A percentile compares a stretch with the other conserved stretches of the same genome.
phyloP scores from a whole-genome alignment of 2,113 vertebrate species.

The Pachypanchax playfairii region DNA sequence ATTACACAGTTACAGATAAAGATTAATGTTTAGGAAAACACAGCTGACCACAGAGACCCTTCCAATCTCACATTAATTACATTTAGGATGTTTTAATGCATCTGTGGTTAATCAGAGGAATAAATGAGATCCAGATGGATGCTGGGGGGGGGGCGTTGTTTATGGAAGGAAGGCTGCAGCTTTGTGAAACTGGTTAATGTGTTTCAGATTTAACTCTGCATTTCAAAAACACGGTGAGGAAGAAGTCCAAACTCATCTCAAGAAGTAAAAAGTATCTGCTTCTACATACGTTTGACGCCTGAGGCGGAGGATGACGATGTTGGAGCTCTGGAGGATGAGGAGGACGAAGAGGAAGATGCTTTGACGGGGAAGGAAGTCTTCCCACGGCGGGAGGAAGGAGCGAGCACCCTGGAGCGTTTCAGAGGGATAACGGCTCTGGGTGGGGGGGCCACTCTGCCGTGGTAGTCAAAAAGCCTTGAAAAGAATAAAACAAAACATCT shows the following conservation, averaged over 20 bases:
- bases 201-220: constrained; percentile 31
- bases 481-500: constrained; percentile 48
- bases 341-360: constrained; percentile 80
- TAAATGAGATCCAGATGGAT: constrained; percentile 48
- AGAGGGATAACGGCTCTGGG: constrained; percentile 93
- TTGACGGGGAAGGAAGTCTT: constrained; percentile 94
- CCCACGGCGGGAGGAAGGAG: constrained; percentile 89
- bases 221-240: too few relatives aligned
- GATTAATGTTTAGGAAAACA: constrained; percentile 46
- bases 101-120: constrained; percentile 49
- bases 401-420: constrained; percentile 91
- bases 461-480: constrained; percentile 95
- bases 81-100: constrained; percentile 46
- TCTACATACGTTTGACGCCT: constrained; percentile 89
- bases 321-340: constrained; percentile 86
- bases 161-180: too few relatives aligned
- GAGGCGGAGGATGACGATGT: constrained; percentile 86
- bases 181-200: too few relatives aligned
- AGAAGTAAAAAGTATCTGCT: constrained; percentile 6
- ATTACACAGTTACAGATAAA: constrained; percentile 53
- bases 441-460: constrained; percentile 91
- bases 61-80: constrained; percentile 64
- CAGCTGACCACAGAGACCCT: constrained; percentile 48
- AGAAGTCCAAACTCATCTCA: constrained; percentile 7
- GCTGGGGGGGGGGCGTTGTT: too few relatives aligned